A percentile compares a stretch with the other conserved stretches of the same genome.
Evolutionary conservation across 92 coral and sea anemone species (phyloP).

Genomic region (Actinernus sp.): DNA sequence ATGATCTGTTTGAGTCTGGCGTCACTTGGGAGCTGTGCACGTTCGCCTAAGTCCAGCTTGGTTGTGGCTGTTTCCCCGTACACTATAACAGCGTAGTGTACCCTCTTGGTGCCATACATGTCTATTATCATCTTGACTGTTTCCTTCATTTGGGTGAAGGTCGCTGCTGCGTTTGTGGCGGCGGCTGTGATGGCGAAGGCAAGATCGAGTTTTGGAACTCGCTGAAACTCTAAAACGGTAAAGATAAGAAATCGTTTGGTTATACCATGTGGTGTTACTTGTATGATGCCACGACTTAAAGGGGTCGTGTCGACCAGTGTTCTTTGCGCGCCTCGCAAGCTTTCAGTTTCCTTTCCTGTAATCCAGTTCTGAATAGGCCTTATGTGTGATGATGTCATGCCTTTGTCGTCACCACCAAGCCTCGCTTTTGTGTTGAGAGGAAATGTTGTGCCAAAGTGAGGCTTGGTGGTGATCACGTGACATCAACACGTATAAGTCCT

Average conservation of each 20-base stretch:
- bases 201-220: conserved; percentile 65
- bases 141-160: conserved; percentile 79
- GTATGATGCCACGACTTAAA: no score
- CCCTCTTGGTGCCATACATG: conserved; percentile 60
- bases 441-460: no score
- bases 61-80: conserved; percentile 62
- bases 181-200: conserved; percentile 86
- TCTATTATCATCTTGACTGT: conserved; percentile 71
- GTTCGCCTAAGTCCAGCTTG: conserved; percentile 61
- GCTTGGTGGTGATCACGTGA: no score
- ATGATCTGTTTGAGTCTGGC: conserved; percentile 36
- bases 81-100: conserved; percentile 77
- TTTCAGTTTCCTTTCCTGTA: no score
- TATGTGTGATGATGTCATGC: no score
- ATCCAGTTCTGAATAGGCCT: no score
- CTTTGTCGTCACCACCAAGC: no score
- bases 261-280: no score
- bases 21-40: conserved; percentile 34
- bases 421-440: no score
- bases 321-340: no score
- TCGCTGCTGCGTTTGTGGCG: conserved; percentile 46
- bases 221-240: conserved; percentile 36
- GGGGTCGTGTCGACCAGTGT: no score
- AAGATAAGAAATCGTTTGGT: background rate
- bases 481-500: no score